Base-by-base conservation (phyloP, 1,140 invertebrate genomes). In the Drosophila lacteicornis region DNA sequence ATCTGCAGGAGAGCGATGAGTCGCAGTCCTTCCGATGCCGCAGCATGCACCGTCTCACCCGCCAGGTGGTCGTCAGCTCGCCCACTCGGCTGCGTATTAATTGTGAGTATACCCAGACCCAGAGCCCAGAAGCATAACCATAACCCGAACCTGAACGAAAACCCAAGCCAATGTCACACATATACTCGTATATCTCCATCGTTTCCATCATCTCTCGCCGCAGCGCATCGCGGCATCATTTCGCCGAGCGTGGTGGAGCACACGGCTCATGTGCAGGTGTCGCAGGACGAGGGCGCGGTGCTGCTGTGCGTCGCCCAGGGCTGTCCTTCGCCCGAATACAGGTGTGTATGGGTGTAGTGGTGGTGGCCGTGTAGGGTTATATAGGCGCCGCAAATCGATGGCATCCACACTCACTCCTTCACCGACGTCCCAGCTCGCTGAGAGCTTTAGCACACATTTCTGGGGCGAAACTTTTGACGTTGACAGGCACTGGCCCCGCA, bases 11-110 rank as follows among this genome's bases (percentile, higher is more conserved):
- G 92, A 95, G 94, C 90, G 96, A 97, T 92, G 96, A 96, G 84
- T 95, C 95, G 85, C 95, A 95, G 58, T 94, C 95, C 36, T 97
- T 96, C 93, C 95, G 95, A 68, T 97, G 96, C 87, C 95, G 96
- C 76, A 97, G 96, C 58, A 96, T 96, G 94, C 96, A 97, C 93
- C 94, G 95, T 45, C 94, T 97, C 25, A 97, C 96, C 67, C 94
- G 96, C 75, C 94, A 96, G 94, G 95, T 96, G 58, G 95, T 96
- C 61, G 94, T 95, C 67, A 97, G 96, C 91, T 94, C 94, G 27
- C 94, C 95, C 46, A 96, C 96, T 15, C 95, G 95, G 85, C 94
- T 97, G 63, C 94, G 96, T 80, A 96, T 97, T 92, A 94, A 95
- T 87, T 95, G 95, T 96, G 94, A 94, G 94, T 94, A 83, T 75